Evolutionary conservation across 2,113 vertebrate genomes (phyloP).

Genomic region (Anolis sagrei): DNA sequence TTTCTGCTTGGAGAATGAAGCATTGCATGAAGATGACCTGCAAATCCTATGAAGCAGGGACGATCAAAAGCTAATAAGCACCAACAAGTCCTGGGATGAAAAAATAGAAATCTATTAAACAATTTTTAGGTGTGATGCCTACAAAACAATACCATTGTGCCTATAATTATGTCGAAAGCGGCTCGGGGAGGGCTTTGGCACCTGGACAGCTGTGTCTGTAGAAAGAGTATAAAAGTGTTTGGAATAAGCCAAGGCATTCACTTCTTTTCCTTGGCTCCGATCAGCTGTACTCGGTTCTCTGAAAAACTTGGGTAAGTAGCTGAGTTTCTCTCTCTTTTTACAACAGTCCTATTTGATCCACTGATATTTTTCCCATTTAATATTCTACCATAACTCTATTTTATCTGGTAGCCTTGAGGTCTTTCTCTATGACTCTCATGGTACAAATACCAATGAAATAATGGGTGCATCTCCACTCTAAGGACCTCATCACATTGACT

Average conservation of each 20-base stretch:
- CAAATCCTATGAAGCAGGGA: not conserved
- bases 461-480: too few species aligned
- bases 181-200: not conserved
- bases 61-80: conserved; percentile 4
- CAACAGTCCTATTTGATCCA: not conserved
- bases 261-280: not conserved
- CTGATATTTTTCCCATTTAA: not conserved
- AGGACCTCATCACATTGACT: too few species aligned
- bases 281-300: not conserved
- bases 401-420: too few species aligned
- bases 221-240: conserved; percentile 6
- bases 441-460: too few species aligned
- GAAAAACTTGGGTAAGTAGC: conserved; percentile 7
- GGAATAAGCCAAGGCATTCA: too few species aligned
- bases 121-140: not conserved
- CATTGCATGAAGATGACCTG: not conserved
- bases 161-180: not conserved
- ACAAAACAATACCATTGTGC: not conserved
- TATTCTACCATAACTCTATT: not conserved
- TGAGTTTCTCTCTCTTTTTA: too few species aligned
- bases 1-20: not conserved
- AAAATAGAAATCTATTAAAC: not conserved
- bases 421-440: too few species aligned
- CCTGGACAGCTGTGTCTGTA: not conserved
- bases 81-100: not conserved